Evolutionary conservation across 2,888 invertebrate species (phyloP).

Genomic region (Campoletis raptor): DNA sequence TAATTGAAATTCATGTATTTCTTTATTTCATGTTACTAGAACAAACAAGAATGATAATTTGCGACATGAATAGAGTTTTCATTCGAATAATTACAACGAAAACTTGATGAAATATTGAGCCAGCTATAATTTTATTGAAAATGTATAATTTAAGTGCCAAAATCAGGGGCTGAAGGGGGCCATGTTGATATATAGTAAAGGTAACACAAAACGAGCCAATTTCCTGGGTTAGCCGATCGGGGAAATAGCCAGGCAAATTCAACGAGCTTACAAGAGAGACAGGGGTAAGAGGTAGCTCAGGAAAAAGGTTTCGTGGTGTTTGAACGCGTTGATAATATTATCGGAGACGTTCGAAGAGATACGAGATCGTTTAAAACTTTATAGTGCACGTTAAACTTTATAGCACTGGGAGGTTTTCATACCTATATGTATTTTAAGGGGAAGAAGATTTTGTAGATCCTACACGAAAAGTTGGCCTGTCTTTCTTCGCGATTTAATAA

Average conservation of each 20-base stretch:
- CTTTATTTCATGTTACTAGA: no score
- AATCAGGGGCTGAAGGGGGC: background rate
- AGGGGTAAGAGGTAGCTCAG: background rate
- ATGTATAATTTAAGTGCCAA: background rate
- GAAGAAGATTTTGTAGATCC: conserved; percentile 24
- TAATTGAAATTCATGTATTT: background rate
- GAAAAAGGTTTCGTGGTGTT: conserved; percentile 26
- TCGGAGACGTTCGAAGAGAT: conserved; percentile 33
- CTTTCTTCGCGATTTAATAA: conserved; percentile 39
- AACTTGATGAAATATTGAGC: background rate
- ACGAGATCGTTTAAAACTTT: conserved; percentile 59
- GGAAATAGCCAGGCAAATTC: conserved; percentile 21
- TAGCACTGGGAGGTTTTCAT: conserved; percentile 1
- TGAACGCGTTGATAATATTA: conserved; percentile 48
- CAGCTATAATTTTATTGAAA: background rate
- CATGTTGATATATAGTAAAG: background rate
- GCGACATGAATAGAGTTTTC: background rate
- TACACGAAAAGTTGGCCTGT: conserved; percentile 19
- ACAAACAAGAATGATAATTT: no score
- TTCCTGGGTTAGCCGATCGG: conserved; percentile 11
- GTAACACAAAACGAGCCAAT: conserved; percentile 20
- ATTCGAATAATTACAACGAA: background rate
- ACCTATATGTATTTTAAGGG: conserved; percentile 5
- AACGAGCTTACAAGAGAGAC: background rate
- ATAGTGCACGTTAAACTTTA: conserved; percentile 49